Base-by-base conservation (phyloP, 2,113 vertebrate species). In the Rhabdomys dilectus region DNA sequence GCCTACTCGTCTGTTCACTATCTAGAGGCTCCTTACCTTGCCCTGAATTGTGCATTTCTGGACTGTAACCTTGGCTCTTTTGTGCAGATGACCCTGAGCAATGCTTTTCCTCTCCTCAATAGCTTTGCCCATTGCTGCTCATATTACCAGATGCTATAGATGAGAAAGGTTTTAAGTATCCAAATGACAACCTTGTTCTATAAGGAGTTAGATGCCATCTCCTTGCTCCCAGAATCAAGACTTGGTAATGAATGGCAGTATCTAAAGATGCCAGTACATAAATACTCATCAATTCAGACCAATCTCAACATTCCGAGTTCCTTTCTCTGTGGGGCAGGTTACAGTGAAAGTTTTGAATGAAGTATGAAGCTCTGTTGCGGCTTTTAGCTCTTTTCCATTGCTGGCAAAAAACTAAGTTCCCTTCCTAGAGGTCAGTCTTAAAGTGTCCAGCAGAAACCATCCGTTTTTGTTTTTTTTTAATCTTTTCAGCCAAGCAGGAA, bases 161-260 rank as follows among this genome's bases (percentile, higher is more conserved):
- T 39, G 78, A 73, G 75, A 62, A 22, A 51, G 5, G 3, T 26
- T 88, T 51, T 15, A 48, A 76, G 36, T 21, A 51, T 24, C 66
- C 53, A 90, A 75, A 91, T 51, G 80, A 88, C 39, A 87, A 26
- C 73, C 31, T 73, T 17, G 66, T 62, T 94, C 90, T 66, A 70
- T 42, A 87, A 80, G 5, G 19, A 76, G 62, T 85, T 48, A 62
- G 36, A 73, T 77, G 45, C 48, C 39, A 80, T 87, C 0, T 76
- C 82, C 45, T 94, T 89, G 11, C 70, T 95, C 93, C 16, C 87
- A 95, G 92, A 89, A 87, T 39, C 0, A 86, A 91, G 82, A 91
- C 34, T 21, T 80, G 73, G 22, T 73, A 64, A n/a, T 45, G 81
- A 88, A 78, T 89, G 58, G 15, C n/a, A 89, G 53, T 58, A 88